Evolutionary conservation across 2,888 invertebrate species (phyloP).

Genomic region (Drosophila formosana): DNA sequence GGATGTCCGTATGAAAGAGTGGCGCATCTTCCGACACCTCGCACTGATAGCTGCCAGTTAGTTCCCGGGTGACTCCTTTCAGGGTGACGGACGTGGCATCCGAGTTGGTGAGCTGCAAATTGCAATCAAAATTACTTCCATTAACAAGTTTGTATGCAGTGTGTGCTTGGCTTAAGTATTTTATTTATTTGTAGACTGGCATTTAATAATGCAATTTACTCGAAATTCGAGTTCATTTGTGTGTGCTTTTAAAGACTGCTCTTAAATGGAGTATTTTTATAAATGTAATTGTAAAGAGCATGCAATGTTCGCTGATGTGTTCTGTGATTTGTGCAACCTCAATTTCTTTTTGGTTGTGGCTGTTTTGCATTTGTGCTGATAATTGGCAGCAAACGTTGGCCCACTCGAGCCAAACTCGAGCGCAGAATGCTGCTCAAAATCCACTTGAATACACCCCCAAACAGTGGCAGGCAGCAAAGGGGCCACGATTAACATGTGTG

Average conservation of each 20-base stretch:
- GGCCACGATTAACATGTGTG: constrained; percentile 65
- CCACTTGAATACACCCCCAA: constrained; percentile 52
- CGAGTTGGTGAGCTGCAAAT: constrained; percentile 85
- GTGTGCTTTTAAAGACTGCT: background rate
- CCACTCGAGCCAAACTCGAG: constrained; percentile 59
- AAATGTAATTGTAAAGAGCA: background rate
- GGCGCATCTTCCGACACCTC: constrained; percentile 88
- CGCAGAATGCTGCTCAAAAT: constrained; percentile 59
- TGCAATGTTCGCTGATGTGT: constrained; percentile 2
- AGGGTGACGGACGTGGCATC: constrained; percentile 86
- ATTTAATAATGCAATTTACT: background rate
- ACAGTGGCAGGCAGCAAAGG: constrained; percentile 17
- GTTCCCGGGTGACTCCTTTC: constrained; percentile 86
- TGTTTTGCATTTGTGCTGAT: constrained; percentile 61
- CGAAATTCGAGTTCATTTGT: background rate
- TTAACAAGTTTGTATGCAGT: background rate
- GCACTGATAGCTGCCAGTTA: constrained; percentile 87
- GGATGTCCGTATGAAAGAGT: constrained; percentile 87
- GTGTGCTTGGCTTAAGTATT: constrained; percentile 16
- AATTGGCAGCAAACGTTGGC: constrained; percentile 70
- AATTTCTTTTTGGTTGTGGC: constrained; percentile 16
- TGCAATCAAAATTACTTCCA: constrained; percentile 16
- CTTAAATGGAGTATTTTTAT: background rate
- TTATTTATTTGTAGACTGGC: constrained; percentile 10
- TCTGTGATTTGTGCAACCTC: background rate